Evolutionary conservation across 1,140 invertebrate genomes (phyloP).

Genomic region (Pseudomyrmex flavicornis): DNA sequence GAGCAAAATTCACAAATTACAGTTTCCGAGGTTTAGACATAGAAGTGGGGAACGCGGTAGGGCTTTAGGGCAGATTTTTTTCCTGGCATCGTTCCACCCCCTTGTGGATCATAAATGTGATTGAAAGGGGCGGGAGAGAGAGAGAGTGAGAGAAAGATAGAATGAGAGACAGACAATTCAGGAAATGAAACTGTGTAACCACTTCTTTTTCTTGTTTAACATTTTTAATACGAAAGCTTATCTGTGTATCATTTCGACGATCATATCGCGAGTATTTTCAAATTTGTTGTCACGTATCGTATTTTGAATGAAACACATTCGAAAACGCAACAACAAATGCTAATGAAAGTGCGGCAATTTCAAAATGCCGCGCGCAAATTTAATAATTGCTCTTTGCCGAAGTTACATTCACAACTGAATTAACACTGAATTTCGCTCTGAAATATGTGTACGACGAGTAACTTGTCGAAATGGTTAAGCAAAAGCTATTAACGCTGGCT

Average conservation of each 20-base stretch:
- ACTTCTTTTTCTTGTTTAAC: conserved; percentile 23
- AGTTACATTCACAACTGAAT: not conserved
- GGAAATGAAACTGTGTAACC: conserved; percentile 51
- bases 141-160: no score
- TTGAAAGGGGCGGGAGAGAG: not conserved
- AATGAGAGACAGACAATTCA: not conserved
- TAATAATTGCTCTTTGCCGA: conserved; percentile 9
- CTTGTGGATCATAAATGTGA: not conserved
- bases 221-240: conserved; percentile 35
- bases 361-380: not conserved
- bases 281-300: not conserved
- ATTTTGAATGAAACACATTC: conserved; percentile 34
- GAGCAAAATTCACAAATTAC: conserved; percentile 63
- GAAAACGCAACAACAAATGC: conserved; percentile 34
- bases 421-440: conserved; percentile 6
- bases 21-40: conserved; percentile 27
- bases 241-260: not conserved
- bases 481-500: not conserved
- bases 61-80: conserved; percentile 53
- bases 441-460: not conserved
- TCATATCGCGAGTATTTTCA: conserved; percentile 19
- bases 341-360: conserved; percentile 29
- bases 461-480: not conserved
- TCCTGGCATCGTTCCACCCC: conserved; percentile 46
- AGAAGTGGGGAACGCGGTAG: not conserved